Base-by-base conservation (phyloP, 92 coral and sea anemone genomes). In the Zoanthus solanderi region DNA sequence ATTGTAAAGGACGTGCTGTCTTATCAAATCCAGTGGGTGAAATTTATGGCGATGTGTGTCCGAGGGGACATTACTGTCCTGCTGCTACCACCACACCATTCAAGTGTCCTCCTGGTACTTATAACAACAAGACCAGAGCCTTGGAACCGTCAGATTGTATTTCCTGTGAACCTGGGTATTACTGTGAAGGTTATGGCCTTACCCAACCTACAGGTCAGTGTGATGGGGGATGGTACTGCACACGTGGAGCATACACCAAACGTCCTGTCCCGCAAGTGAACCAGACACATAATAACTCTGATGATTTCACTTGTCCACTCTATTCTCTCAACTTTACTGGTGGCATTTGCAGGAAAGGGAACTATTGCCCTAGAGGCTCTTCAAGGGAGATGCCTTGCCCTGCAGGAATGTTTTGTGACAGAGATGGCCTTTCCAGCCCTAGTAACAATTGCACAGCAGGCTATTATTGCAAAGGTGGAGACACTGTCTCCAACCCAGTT, bases 41-140 rank as follows among this genome's bases (percentile, higher is more conserved):
- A 78, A 58, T 90, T 48, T 96, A 94, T 75, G 99, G 99, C 17
- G 94, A 88, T 80, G 88, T 95, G 14, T 97, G 99, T 65, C 98
- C 97, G 15, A 78, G 79, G 4, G 99, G 99, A 29, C 93, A 91
- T 86, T 97, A 92, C 72, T 97, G 99, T 52, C 96, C 98, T 0
- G 56, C 71, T 45, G 92, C 90, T 37, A 95, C 98, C 42, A 93
- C 99, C 48, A 95, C 99, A 4, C 98, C 99, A 52, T 95, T 93
- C 74, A 97, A 97, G 84, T 97, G 99, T 81, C 98, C 99, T 0
- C 99, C 99, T 23, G 99, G 99, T 57, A 92, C 99, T 52, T 97
- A 92, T 54, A 95, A 95, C 92, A 97, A 95, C 66, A 78, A 78
- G 71, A 97, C 97, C 11, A 57, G 89, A 72, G 99, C 96, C 46